A percentile compares a stretch with the other conserved stretches of the same genome.
These are phyloP conservation scores for Eueides isabella DNA, from an alignment of 1,140 invertebrate species.

Conservation along the genomic window DNA sequence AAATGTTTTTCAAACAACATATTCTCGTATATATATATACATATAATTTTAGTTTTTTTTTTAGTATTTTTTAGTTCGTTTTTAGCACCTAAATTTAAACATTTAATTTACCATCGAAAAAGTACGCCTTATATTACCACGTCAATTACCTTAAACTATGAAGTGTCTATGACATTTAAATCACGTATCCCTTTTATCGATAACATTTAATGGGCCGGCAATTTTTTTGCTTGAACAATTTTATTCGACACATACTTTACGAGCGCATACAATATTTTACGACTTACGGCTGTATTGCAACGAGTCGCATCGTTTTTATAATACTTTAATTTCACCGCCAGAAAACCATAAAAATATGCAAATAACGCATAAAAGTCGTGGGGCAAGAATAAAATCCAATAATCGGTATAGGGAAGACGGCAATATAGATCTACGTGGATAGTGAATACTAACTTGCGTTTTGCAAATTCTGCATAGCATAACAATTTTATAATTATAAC, in stretches of 20 bases:
- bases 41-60: too few relatives aligned
- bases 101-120: too few relatives aligned
- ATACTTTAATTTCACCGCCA: constrained; percentile 79
- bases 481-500: not conserved
- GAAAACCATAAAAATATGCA: constrained; percentile 78
- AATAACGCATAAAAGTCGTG: constrained; percentile 68
- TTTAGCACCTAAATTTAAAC: too few relatives aligned
- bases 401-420: constrained; percentile 26
- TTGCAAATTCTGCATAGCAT: not conserved
- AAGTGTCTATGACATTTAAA: constrained; percentile 37
- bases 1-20: too few relatives aligned
- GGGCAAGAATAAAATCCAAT: constrained; percentile 38
- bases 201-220: constrained; percentile 57
- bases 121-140: not conserved
- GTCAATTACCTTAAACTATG: not conserved
- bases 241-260: constrained; percentile 68
- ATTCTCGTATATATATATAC: too few relatives aligned
- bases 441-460: not conserved
- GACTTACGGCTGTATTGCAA: constrained; percentile 65
- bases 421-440: not conserved
- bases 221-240: constrained; percentile 65
- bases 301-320: constrained; percentile 71
- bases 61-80: too few relatives aligned
- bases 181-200: constrained; percentile 46
- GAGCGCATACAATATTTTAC: constrained; percentile 75